These are phyloP conservation scores for Acrocyrtus sp. DNA, from an alignment of 2,888 invertebrate genomes.

Conservation along the genomic window DNA sequence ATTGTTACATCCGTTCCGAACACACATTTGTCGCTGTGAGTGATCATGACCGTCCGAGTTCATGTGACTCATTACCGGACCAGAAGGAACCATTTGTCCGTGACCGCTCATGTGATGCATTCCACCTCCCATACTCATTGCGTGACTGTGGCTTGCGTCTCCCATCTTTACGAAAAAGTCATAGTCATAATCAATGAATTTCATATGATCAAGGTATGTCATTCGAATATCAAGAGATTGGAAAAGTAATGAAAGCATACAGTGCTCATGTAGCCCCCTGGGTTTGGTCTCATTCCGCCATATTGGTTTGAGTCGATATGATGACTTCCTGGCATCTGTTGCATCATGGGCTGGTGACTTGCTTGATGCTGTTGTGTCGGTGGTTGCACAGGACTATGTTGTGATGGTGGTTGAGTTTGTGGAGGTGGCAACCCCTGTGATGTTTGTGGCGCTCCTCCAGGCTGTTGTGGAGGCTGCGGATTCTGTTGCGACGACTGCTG, in stretches of 20 bases:
- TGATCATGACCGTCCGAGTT: constrained; percentile 58
- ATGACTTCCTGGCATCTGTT: constrained; percentile 56
- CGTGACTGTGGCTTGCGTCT: constrained; percentile 55
- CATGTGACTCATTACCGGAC: constrained; percentile 59
- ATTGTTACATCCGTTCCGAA: constrained; percentile 67
- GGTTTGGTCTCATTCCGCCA: constrained; percentile 59
- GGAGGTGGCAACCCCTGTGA: constrained; percentile 35
- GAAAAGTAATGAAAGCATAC: too few relatives aligned
- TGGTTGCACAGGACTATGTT: constrained; percentile 51
- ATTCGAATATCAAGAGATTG: too few relatives aligned
- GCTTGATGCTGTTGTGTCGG: constrained; percentile 48
- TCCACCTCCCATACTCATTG: constrained; percentile 52
- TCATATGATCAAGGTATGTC: too few relatives aligned
- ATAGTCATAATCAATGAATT: too few relatives aligned
- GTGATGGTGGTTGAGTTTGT: constrained; percentile 38
- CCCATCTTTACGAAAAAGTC: too few relatives aligned
- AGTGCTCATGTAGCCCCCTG: constrained; percentile 53
- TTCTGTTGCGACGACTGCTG: constrained; percentile 62
- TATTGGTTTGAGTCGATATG: constrained; percentile 59
- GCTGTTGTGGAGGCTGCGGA: constrained; percentile 57
- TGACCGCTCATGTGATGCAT: constrained; percentile 61
- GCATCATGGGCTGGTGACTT: constrained; percentile 58
- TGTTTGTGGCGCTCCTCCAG: constrained; percentile 25
- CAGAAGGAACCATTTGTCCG: constrained; percentile 54
- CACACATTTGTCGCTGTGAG: constrained; percentile 60